These are phyloP conservation scores for Phasianus colchicus DNA, from an alignment of 2,113 vertebrate species.

Conservation along the genomic window DNA sequence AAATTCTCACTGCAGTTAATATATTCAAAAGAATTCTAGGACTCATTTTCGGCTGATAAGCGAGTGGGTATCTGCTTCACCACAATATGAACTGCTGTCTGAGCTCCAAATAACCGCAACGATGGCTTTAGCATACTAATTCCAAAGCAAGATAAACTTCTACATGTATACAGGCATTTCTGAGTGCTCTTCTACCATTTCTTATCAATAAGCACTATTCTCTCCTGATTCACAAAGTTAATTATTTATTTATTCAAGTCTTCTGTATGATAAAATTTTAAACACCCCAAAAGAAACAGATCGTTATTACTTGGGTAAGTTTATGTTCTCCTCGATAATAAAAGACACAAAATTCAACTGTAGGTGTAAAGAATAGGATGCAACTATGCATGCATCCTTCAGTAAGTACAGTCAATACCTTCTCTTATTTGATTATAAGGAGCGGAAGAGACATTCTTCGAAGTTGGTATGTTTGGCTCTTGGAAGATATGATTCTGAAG, in stretches of 20 bases:
- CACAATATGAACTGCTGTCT: neutral
- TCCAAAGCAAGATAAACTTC: neutral
- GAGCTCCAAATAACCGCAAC: neutral
- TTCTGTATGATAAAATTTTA: neutral
- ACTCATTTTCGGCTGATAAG: neutral
- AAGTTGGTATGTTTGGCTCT: conserved; percentile 20
- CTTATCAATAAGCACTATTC: neutral
- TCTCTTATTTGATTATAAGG: conserved; percentile 59
- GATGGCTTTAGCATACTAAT: neutral
- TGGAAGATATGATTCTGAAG: conserved; percentile 18
- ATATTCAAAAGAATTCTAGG: neutral
- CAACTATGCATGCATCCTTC: neutral
- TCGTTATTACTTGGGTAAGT: neutral
- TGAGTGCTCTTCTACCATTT: neutral
- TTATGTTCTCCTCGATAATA: neutral
- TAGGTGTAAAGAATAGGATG: neutral
- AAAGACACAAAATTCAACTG: neutral
- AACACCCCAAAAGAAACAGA: neutral
- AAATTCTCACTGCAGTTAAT: neutral
- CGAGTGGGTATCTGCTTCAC: neutral
- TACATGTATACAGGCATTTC: neutral
- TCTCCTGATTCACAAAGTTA: neutral
- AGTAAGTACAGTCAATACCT: conserved; percentile 66
- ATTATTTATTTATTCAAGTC: neutral
- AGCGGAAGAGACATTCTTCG: conserved; percentile 8